Evolutionary conservation across 2,888 invertebrate genomes (phyloP).

Genomic region (Smittia sp.): DNA sequence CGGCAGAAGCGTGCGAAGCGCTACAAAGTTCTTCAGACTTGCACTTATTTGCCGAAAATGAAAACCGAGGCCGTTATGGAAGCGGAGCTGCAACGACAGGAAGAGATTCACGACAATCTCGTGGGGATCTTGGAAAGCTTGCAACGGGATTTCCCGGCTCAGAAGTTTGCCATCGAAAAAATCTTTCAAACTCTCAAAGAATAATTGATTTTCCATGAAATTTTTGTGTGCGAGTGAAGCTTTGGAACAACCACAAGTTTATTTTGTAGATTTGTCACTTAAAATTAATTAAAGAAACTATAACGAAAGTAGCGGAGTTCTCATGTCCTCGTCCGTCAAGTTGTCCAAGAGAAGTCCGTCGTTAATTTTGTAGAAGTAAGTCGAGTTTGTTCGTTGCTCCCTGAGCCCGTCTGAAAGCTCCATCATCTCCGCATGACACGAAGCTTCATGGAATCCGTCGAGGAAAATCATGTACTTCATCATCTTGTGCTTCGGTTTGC

Average conservation of each 20-base stretch:
- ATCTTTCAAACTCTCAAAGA: conserved; percentile 57
- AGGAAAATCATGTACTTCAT: conserved; percentile 22
- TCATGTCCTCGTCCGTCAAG: conserved; percentile 32
- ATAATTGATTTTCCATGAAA: conserved; percentile 43
- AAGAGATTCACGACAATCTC: conserved; percentile 59
- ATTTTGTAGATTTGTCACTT: no score
- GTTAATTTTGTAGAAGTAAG: conserved; percentile 32
- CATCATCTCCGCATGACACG: conserved; percentile 30
- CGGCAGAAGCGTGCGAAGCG: conserved; percentile 68
- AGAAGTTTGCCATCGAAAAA: conserved; percentile 52
- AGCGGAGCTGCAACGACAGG: conserved; percentile 60
- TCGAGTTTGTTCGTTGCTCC: neutral
- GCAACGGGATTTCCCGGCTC: conserved; percentile 61
- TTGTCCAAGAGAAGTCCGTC: conserved; percentile 3
- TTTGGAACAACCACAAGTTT: neutral
- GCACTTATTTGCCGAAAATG: conserved; percentile 46
- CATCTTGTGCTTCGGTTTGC: neutral
- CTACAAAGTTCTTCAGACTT: conserved; percentile 56
- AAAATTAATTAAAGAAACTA: neutral
- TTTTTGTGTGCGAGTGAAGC: conserved; percentile 3
- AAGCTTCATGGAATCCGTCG: conserved; percentile 40
- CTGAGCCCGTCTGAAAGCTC: conserved; percentile 33
- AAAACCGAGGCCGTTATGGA: conserved; percentile 56
- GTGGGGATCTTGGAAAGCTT: conserved; percentile 59
- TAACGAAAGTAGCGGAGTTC: neutral